Base-by-base conservation (phyloP, 1,140 invertebrate species). In the Drosophila truncata region DNA sequence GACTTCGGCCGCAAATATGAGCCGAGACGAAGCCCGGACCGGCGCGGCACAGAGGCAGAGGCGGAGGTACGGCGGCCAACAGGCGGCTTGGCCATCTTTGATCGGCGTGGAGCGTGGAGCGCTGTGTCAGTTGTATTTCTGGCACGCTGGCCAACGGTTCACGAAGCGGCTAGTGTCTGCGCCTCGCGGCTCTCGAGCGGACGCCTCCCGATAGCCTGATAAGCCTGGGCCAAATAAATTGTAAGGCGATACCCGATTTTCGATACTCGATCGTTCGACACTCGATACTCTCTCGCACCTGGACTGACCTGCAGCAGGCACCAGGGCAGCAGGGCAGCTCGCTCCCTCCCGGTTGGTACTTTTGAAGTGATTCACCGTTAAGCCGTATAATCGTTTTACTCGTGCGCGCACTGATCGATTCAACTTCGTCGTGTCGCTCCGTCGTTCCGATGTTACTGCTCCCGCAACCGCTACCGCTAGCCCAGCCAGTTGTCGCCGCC, bases 351-450 rank as follows among this genome's bases (percentile, higher is more conserved):
- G 37, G 41, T 31, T 33, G 73, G 64, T 70, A 70, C 74, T 70
- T 78, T 70, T 78, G 37, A 59, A 39, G 49, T 87, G 84, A 87
- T 80, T 87, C 84, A 87, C 73, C 78, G 71, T 87, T 82, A 80
- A 80, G 83, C 83, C 78, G 46, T 77, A 78, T 88, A 87, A 87
- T 87, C 83, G 83, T 37, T 77, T 66, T 87, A 82, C 83, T 88
- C 83, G 83, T 87, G 83, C 84, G 83, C 84, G 77, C 80, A 88
- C 65, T 88, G 83, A 87, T 88, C 84, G 80, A 88, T 88, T 80
- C 84, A 42, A 59, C 70, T 70, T 71, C 60, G 73, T 52, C 60
- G 57, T 42, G 61, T 75, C 57, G 76, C 42, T 42, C 29, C 57
- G 72, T 25, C 13, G 67, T 52, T 64, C 31, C 29, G 77, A 46